Evolutionary conservation across 2,888 invertebrate species (phyloP).

Genomic region (Ormia ochracea): DNA sequence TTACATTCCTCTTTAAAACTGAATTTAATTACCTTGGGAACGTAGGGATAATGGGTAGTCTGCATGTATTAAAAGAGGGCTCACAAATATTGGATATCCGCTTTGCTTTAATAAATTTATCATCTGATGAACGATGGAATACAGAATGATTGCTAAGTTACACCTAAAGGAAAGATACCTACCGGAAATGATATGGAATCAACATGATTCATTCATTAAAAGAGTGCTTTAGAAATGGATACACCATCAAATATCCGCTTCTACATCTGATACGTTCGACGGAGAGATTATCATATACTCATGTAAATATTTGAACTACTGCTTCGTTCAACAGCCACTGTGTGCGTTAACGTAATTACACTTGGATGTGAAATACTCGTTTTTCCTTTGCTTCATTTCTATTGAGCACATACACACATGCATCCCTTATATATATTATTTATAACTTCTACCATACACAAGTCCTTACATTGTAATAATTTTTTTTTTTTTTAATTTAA

Average conservation of each 20-base stretch:
- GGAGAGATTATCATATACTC: not conserved
- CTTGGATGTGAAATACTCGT: no score
- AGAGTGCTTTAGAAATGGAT: conserved; percentile 51
- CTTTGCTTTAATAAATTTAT: conserved; percentile 40
- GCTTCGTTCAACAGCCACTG: no score
- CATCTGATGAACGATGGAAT: not conserved
- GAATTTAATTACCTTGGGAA: no score
- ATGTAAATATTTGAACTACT: no score
- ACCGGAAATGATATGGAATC: conserved; percentile 55
- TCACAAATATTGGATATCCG: not conserved
- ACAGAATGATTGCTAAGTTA: not conserved
- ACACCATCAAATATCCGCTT: conserved; percentile 45
- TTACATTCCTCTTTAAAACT: no score
- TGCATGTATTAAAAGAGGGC: not conserved
- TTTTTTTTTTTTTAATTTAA: no score
- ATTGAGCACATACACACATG: no score
- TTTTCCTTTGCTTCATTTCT: no score
- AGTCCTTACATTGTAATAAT: no score
- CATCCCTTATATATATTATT: no score
- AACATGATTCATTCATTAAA: conserved; percentile 49
- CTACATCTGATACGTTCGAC: conserved; percentile 19
- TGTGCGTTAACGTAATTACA: no score
- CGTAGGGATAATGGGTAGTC: not conserved
- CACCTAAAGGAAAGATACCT: not conserved
- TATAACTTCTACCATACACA: no score